Base-by-base conservation (phyloP, 2,797 vertebrate genomes). In the Ispidina lecontei region DNA sequence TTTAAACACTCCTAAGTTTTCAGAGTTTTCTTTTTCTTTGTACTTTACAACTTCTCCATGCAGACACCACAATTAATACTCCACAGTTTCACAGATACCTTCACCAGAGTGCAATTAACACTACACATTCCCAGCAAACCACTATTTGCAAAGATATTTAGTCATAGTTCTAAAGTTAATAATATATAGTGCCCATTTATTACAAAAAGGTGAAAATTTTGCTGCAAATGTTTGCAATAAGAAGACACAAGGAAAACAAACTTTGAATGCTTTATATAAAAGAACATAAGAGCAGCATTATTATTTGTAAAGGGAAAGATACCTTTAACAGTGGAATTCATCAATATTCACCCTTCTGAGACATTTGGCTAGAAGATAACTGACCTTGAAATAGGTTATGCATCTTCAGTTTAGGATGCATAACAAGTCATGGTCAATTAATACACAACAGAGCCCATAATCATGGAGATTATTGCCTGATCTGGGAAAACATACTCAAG, bases 351-450 rank as follows among this genome's bases (percentile, higher is more conserved):
- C 58, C 29, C 31, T 76, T 79, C 39, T 44, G 68, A 93, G 64
- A 68, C 26, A 56, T 78, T 73, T 91, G 43, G 33, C 41, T 54
- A 68, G 46, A 29, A 84, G 19, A 65, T 47, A 86, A 79, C 17
- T 62, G 74, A 90, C 95, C 87, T 94, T 92, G 91, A 93, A 93
- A 84, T 17, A 79, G 46, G 74, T 93, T 90, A 68, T 71, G 68
- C 55, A 65, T 90, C 76, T 84, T 92, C 83, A 44, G 35, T 71
- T 87, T 73, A 88, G 80, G 52, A 93, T 67, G 67, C 70, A 54
- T 73, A 91, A 79, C 71, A 91, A 92, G 89, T 88, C 77, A 91
- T 56, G 88, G 80, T 79, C 91, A 95, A 90, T 90, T 94, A 95
- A 95, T 76, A 84, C 35, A 93, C 83, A 93, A 90, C 64, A 91